Percentiles rank a stretch among this genome's conserved stretches.
Evolutionary conservation across 53 echinoderm and acorn worm species (phyloP).

Genomic region (Holothuria scabra): DNA sequence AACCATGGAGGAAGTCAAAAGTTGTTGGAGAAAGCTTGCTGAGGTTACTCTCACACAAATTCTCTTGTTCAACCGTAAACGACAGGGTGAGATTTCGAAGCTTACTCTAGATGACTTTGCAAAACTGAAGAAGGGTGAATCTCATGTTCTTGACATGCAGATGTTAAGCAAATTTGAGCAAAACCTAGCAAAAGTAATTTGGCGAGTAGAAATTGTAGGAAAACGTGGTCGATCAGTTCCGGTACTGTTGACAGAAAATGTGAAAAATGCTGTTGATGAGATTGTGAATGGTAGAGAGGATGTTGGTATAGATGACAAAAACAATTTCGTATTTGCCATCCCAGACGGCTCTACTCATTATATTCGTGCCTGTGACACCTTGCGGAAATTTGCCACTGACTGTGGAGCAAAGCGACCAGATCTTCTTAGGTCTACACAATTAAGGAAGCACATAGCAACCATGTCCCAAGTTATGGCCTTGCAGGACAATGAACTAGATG

Average conservation of each 20-base stretch:
- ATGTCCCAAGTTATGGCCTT: too few species aligned
- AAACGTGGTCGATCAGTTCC: conserved; percentile 66
- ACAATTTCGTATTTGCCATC: too few species aligned
- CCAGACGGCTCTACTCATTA: too few species aligned
- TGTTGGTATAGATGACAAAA: too few species aligned
- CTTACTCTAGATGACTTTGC: conserved; percentile 53
- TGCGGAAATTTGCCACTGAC: too few species aligned
- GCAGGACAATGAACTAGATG: too few species aligned
- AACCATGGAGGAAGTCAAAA: background rate
- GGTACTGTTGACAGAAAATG: conserved; percentile 42
- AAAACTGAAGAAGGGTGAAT: conserved; percentile 26
- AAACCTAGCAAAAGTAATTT: conserved; percentile 37
- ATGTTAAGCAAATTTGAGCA: conserved; percentile 55
- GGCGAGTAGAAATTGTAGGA: conserved; percentile 62
- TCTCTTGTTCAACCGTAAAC: conserved; percentile 59
- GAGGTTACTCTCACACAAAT: conserved; percentile 45
- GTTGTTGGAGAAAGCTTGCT: conserved; percentile 39
- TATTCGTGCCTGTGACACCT: too few species aligned
- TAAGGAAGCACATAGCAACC: too few species aligned
- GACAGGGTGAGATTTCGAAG: conserved; percentile 64
- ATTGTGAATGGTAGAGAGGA: too few species aligned
- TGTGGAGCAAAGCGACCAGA: too few species aligned
- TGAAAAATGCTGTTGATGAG: background rate
- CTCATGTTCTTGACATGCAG: conserved; percentile 44
- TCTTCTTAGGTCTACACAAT: too few species aligned